Evolutionary conservation across 2,888 invertebrate genomes (phyloP).

Genomic region (Flexamia atlantica): DNA sequence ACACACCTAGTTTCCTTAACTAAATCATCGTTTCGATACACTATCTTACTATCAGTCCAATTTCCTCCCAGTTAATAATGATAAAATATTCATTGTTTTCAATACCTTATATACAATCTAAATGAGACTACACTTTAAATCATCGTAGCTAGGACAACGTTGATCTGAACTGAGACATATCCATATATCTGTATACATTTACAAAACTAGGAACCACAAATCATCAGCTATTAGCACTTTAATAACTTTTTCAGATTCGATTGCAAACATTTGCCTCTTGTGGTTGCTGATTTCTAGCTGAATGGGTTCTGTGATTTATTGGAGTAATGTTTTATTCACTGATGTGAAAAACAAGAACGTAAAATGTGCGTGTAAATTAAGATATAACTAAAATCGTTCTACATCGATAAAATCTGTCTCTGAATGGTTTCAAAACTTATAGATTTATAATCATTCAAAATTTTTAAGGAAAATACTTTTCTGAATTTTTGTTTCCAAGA

Average conservation of each 20-base stretch:
- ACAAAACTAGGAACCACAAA: not conserved
- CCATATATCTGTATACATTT: not conserved
- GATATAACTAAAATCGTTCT: too few relatives aligned
- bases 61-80: not conserved
- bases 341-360: too few relatives aligned
- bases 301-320: not conserved
- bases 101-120: not conserved
- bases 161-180: slow-evolving; percentile 2
- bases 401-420: too few relatives aligned
- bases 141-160: not conserved
- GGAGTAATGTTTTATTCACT: too few relatives aligned
- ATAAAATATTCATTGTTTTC: not conserved
- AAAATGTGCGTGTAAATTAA: too few relatives aligned
- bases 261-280: not conserved
- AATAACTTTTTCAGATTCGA: not conserved
- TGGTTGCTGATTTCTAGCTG: not conserved
- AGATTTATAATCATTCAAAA: too few relatives aligned
- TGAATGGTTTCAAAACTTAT: too few relatives aligned
- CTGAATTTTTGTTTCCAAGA: too few relatives aligned
- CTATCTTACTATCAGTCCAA: not conserved
- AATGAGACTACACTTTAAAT: not conserved
- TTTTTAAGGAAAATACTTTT: too few relatives aligned
- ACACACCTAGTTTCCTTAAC: too few relatives aligned
- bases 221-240: slow-evolving; percentile 23
- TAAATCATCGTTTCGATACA: too few relatives aligned